Evolutionary conservation across 2,113 vertebrate genomes (phyloP), one percentile per base, ranked within the genome.

Genomic region (Microtus richardsoni): DNA sequence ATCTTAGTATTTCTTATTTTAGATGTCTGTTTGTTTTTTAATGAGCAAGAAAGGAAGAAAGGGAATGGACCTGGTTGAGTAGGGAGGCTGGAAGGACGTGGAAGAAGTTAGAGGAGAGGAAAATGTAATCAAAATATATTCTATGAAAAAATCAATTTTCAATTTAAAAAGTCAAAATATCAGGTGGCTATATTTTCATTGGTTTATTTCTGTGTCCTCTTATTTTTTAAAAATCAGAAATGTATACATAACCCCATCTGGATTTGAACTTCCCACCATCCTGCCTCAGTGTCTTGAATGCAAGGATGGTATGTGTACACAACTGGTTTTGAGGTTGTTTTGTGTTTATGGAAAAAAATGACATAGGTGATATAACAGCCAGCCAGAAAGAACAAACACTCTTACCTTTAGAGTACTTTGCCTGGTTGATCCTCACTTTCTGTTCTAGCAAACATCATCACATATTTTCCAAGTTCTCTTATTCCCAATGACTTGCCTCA

Each of bases 401-500:
- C 19, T 44, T 74, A 36, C 9, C 33, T 78, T 91, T 86, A 9
- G 16, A 70, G 62, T 44, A 62, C 54, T 17, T 41, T 54, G 13
- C 52, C 60, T 49, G 78, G 17, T 11, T 14, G 0, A 49, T 41
- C 24, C 88, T 71, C 70, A 74, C n/a, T 74, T 30, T 74, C 49
- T 82, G 28, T 86, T 30, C 71, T 96, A 91, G 89, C 96, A 96
- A 92, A n/a, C 41, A 60, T 4, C 19, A 2, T 28, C 22, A 49
- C 54, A 94, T 86, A 47, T 19, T 91, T 93, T 93, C 66, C 44
- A 95, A 54, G 10, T 80, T 85, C 92, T 88, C 79, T 82, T 70
- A 88, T 78, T 91, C 68, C 78, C 85, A 58, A 95, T 33, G 60
- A 93, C 80, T 68, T 94, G 82, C 54, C 73, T 74, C 80, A 71